phyloP scores from a whole-genome alignment of 2,113 vertebrate species.

The Irena cyanogastra region DNA sequence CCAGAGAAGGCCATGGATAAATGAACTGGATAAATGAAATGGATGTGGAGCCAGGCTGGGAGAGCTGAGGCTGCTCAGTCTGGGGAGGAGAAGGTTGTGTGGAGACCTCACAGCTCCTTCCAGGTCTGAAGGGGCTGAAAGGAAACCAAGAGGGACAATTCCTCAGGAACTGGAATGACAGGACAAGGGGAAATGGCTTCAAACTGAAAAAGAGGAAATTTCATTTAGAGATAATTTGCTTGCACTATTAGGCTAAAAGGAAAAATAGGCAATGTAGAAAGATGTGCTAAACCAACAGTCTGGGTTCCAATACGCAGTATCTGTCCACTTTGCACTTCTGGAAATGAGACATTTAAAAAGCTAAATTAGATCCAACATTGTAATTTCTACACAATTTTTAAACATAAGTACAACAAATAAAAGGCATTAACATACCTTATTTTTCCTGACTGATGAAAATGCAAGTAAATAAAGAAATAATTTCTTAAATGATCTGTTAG shows the following conservation, averaged over 20 bases:
- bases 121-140: neutral
- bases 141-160: neutral
- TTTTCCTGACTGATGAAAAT: neutral
- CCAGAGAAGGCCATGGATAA: neutral
- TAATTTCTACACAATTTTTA: neutral
- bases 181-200: neutral
- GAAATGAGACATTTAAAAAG: neutral
- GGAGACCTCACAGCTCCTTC: neutral
- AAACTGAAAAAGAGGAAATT: neutral
- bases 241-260: neutral
- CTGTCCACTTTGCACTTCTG: neutral
- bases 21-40: neutral
- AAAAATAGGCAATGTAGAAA: neutral
- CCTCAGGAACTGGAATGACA: neutral
- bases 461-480: neutral
- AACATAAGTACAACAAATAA: neutral
- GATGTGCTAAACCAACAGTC: neutral
- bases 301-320: neutral
- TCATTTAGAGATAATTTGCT: neutral
- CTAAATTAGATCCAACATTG: neutral
- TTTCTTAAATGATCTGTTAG: neutral
- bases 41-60: neutral
- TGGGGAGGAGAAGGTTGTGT: neutral
- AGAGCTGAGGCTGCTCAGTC: neutral
- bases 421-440: neutral